Evolutionary conservation across 2,888 invertebrate genomes (phyloP), one percentile per base, ranked within the genome.

Genomic region (Macrosoma leucophasiata): DNA sequence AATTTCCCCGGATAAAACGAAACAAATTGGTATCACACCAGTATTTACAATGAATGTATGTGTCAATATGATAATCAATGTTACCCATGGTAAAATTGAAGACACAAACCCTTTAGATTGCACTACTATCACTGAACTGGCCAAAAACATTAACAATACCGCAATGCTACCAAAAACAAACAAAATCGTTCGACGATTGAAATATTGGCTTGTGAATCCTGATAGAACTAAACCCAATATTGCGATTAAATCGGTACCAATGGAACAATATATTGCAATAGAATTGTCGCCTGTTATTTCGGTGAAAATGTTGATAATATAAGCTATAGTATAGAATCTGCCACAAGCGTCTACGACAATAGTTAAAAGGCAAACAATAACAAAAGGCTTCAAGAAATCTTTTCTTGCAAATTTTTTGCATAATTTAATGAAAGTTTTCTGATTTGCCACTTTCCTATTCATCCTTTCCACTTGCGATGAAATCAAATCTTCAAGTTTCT

Each of bases 1-100:
- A 22, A 67, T 44, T 51, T 70, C 70, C 0, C 58, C 51, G 3
- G 52, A 34, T 13, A 66, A 24, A 1, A 51, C 38, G 50, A 54
- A 65, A 2, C 47, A 33, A 2, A 57, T 36, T 2, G 67, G 62
- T n/a, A 55, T 41, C 1, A 67, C 12, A 10, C 64, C 52, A 3
- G 59, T 14, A 33, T 57, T 52, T 1, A 52, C 43, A 1, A 61
- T 18, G 22, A 63, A 54, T 30, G 37, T 49, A 15, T 58, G 54
- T 3, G 60, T 31, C 4, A 67, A 33, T 19, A 67, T 43, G 5
- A 62, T 9, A 6, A 41, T 29, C 3, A 65, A 56, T 7, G 48
- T 50, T 3, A 59, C 14, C 63, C 62, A 65, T 0, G 41, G 19
- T 3, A 43, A 28, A 17, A 36, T 21, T 12, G 17, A 26, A 2